These are phyloP conservation scores for Papilio demoleus DNA, from an alignment of 2,888 invertebrate genomes.

Conservation along the genomic window DNA sequence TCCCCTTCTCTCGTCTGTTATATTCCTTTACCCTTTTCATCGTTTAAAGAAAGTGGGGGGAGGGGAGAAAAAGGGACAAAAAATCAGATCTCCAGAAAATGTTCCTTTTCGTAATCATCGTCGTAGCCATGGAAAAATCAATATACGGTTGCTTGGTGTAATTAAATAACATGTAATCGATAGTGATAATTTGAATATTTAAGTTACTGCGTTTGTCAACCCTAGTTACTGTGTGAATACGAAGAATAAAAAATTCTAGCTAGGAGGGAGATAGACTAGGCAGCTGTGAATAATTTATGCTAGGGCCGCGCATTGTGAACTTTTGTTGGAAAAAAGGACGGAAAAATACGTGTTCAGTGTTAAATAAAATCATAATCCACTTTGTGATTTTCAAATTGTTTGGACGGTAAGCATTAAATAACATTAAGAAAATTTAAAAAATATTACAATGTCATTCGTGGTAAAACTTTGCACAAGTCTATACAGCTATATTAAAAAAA, in stretches of 20 bases:
- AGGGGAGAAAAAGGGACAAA: too few relatives aligned
- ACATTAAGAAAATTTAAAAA: too few relatives aligned
- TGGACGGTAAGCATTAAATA: too few relatives aligned
- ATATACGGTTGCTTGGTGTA: not conserved
- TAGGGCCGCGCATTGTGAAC: slow-evolving; percentile 22
- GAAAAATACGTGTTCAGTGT: slow-evolving; percentile 16
- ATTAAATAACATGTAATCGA: not conserved
- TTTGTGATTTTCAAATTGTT: not conserved
- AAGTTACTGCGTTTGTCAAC: slow-evolving; percentile 3
- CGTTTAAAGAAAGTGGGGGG: too few relatives aligned
- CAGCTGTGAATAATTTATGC: slow-evolving; percentile 36
- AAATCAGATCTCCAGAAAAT: too few relatives aligned
- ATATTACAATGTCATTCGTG: not conserved
- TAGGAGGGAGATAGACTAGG: slow-evolving; percentile 30
- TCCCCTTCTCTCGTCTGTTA: too few relatives aligned
- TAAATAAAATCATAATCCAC: not conserved
- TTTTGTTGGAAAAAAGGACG: slow-evolving; percentile 15
- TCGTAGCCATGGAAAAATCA: not conserved
- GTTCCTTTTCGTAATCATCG: too few relatives aligned
- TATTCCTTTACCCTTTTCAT: too few relatives aligned
- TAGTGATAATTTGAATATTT: not conserved
- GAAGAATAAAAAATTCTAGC: slow-evolving; percentile 37
- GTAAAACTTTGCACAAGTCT: not conserved
- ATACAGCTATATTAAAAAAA: slow-evolving; percentile 18
- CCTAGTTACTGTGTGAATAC: not conserved